Conservation (phyloP, 1,140 invertebrate species). For the Aphis craccivora region DNA sequence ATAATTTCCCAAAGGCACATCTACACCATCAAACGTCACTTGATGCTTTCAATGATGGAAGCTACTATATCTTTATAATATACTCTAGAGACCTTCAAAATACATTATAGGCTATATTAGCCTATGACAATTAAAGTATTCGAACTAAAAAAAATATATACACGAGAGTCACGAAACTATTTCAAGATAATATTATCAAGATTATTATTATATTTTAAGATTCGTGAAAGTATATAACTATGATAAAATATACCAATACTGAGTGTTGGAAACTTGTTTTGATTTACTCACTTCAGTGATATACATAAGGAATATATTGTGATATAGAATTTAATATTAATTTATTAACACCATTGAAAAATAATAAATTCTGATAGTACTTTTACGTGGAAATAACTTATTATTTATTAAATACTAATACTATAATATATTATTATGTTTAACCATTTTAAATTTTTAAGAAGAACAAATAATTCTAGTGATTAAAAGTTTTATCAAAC, state of each 20-base stretch:
- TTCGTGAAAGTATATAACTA: background rate
- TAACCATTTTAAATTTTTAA: background rate
- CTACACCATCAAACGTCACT: background rate
- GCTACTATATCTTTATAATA: background rate
- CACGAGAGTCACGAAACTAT: background rate
- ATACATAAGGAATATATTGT: background rate
- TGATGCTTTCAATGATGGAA: background rate
- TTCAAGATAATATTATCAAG: background rate
- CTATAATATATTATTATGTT: too few species aligned
- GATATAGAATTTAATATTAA: background rate
- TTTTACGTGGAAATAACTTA: too few species aligned
- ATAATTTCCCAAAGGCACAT: background rate
- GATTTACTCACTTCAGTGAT: accelerated
- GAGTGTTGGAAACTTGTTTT: background rate
- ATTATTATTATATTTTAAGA: background rate
- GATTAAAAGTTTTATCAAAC: too few species aligned
- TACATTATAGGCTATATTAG: too few species aligned
- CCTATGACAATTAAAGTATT: background rate
- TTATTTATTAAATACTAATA: too few species aligned
- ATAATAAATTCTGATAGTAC: too few species aligned
- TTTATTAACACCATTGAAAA: background rate
- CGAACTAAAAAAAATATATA: background rate
- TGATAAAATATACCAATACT: background rate
- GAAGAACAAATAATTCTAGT: background rate
- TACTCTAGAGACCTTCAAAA: background rate